Base-by-base conservation (phyloP, 2,888 invertebrate genomes). In the Chirona hameri region DNA sequence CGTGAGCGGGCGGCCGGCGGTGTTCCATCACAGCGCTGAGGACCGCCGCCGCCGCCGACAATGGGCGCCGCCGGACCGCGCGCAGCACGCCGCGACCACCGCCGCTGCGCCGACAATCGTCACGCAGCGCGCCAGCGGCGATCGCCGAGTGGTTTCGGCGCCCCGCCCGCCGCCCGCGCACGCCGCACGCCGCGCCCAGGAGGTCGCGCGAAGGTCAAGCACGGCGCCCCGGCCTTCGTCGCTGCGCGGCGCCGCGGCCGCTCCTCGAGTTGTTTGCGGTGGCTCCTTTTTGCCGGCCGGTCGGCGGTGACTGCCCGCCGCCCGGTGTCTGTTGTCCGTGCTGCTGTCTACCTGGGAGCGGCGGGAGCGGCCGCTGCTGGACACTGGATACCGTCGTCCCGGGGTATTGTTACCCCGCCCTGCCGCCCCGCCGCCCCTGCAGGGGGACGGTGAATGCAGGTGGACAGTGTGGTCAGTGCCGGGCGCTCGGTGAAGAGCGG, bases 91-190 rank as follows among this genome's bases (percentile, higher is more conserved):
- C 72, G 29, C 72, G 72, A 21, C 72, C 24, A 31, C 72, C 72
- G 29, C 31, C 72, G 31, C 24, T 31, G 72, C 24, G 24, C 31
- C 72, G 76, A 10, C 39, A 15, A 12, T 52, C 18, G 52, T 52
- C 52, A 12, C 12, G 52, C 52, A 18, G 52, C 52, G 52, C 39
- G 76, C 12, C 24, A 12, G 39, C 76, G 18, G 15, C 24, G 76
- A 21, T 7, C 76, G 76, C 5, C 12, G 60, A n/a, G 24, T 12
- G 52, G 5, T 18, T 12, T 12, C n/a, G 65, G n/a, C 65, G 65
- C 65, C 65, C 65, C 65, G 65, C 65, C n/a, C 65, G 65, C n/a
- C 65, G 65, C 65, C 65, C n/a, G n/a, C 65, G 65, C 29, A 5
- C 14, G 10, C 27, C 12, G 9, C 27, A 29, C 27, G 27, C 29